Conservation (phyloP, 2,113 vertebrate genomes). For the Nesoenas mayeri region DNA sequence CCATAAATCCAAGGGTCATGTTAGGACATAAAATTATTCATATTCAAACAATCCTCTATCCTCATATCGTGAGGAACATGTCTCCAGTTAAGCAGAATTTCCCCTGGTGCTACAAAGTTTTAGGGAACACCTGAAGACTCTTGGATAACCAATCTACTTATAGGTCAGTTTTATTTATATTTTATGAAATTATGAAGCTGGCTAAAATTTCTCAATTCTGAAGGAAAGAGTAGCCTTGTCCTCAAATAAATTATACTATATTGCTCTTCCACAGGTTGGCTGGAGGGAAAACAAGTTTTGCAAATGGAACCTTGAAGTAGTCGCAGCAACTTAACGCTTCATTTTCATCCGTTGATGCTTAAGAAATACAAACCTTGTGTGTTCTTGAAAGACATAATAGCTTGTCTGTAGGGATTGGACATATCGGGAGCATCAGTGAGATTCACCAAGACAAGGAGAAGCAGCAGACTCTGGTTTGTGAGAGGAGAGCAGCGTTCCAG, state of each 20-base stretch:
- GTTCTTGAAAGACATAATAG: conserved; percentile 93
- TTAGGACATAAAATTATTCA: no score
- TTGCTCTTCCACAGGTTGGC: not conserved
- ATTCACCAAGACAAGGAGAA: conserved; percentile 91
- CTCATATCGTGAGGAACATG: not conserved
- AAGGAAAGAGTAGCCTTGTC: not conserved
- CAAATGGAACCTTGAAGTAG: not conserved
- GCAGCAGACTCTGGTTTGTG: conserved; percentile 93
- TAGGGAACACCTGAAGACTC: not conserved
- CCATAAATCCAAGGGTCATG: not conserved
- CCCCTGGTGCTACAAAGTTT: not conserved
- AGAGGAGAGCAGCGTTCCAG: conserved; percentile 89
- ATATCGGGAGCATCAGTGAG: conserved; percentile 87
- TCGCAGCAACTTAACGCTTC: not conserved
- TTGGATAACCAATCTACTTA: not conserved
- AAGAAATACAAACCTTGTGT: conserved; percentile 87
- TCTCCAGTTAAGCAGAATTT: not conserved
- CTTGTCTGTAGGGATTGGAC: conserved; percentile 93
- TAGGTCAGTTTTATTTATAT: not conserved
- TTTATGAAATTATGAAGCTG: not conserved
- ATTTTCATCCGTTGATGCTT: not conserved
- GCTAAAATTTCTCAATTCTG: not conserved
- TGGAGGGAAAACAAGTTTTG: not conserved
- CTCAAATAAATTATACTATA: fast-evolving
- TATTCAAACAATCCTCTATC: no score